Evolutionary conservation across 2,888 invertebrate species (phyloP).

Genomic region (Drosophila phalerata): DNA sequence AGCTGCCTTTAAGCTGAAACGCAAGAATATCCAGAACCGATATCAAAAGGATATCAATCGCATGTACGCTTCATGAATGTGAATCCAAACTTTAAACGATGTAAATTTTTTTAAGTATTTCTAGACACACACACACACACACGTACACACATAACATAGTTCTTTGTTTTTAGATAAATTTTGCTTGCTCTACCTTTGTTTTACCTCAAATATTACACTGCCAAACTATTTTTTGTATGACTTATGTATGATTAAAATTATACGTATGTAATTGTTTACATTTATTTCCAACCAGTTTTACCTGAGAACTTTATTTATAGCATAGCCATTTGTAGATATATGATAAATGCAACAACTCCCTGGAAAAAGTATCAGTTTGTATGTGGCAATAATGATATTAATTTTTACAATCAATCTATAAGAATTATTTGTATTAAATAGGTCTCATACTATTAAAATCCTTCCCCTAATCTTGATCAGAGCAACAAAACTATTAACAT

Average conservation of each 20-base stretch:
- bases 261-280: background rate
- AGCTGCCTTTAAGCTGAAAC: slow-evolving; percentile 98
- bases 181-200: background rate
- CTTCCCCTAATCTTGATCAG: too few species aligned
- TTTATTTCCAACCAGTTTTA: background rate
- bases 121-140: background rate
- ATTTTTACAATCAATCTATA: too few species aligned
- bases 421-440: too few species aligned
- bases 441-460: too few species aligned
- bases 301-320: background rate
- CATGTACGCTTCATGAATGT: slow-evolving; percentile 95
- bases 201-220: background rate
- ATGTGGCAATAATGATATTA: too few species aligned
- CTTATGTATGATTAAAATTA: background rate
- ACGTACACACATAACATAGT: too few species aligned
- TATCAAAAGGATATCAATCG: slow-evolving; percentile 96
- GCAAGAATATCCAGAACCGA: slow-evolving; percentile 97
- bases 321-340: background rate
- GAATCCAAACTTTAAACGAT: background rate
- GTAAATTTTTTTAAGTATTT: background rate
- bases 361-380: too few species aligned
- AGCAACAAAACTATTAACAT: too few species aligned
- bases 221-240: background rate
- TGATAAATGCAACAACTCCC: too few species aligned
- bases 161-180: background rate